Evolutionary conservation across 2,113 vertebrate species (phyloP).

Genomic region (Genyomyrus donnyi): DNA sequence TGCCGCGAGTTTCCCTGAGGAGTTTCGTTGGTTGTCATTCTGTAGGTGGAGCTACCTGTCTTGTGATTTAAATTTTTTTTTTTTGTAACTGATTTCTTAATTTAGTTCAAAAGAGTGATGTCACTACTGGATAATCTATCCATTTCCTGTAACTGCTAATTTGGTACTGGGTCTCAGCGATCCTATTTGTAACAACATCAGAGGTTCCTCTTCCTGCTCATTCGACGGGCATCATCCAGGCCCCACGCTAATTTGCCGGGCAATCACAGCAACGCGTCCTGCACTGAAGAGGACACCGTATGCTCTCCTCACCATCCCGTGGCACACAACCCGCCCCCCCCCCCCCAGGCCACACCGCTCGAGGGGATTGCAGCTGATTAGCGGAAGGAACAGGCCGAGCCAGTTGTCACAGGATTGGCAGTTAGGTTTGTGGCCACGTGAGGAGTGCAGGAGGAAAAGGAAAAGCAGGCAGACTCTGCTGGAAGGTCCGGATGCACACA

Average conservation of each 20-base stretch:
- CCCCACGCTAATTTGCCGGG: neutral
- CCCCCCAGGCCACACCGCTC: slow-evolving; percentile 21
- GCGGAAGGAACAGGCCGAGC: slow-evolving; percentile 34
- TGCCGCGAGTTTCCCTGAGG: neutral
- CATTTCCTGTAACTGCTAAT: neutral
- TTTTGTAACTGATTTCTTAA: neutral
- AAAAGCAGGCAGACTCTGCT: neutral
- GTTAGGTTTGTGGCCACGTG: slow-evolving; percentile 24
- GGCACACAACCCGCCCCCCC: slow-evolving; percentile 3
- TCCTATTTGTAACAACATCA: neutral
- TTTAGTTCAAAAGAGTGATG: neutral
- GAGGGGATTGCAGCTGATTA: slow-evolving; percentile 46
- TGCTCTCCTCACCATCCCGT: neutral
- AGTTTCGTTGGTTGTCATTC: neutral
- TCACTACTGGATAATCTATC: neutral
- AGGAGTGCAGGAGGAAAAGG: slow-evolving; percentile 10
- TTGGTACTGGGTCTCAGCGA: neutral
- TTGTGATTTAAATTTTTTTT: neutral
- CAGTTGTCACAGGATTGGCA: slow-evolving; percentile 47
- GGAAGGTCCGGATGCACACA: neutral
- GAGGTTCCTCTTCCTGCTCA: neutral
- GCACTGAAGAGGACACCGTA: neutral
- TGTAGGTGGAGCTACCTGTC: neutral
- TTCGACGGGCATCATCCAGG: neutral
- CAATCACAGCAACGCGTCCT: neutral